A percentile compares a stretch with the other conserved stretches of the same genome.
Conservation (phyloP, 2,797 vertebrate species). For the Steatocranus sp. region DNA sequence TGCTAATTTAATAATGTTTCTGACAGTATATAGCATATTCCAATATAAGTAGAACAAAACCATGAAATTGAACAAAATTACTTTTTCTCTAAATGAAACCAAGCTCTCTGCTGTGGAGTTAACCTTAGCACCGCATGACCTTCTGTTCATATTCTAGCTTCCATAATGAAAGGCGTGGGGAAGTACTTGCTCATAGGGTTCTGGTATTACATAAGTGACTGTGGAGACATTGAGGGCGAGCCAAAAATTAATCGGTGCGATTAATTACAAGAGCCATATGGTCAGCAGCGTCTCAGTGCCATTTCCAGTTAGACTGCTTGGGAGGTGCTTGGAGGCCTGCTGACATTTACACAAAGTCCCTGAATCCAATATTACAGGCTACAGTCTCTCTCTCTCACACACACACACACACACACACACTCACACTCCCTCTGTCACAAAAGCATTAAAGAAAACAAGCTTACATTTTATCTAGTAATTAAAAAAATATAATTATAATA, state of each 20-base stretch:
- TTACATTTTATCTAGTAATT: not conserved
- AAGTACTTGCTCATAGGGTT: conserved; percentile 44
- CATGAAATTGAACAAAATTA: conserved; percentile 5
- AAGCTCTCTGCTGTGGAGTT: conserved; percentile 4
- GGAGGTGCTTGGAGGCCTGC: conserved; percentile 72
- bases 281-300: conserved; percentile 72
- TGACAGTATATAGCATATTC: not conserved
- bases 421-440: not conserved
- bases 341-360: conserved; percentile 76
- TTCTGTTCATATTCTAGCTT: conserved; percentile 16
- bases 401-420: not conserved
- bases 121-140: conserved; percentile 25
- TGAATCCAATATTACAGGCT: conserved; percentile 36
- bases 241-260: conserved; percentile 76
- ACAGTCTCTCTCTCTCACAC: not conserved
- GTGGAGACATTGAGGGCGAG: conserved; percentile 62
- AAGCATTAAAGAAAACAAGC: not conserved
- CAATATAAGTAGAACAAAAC: not conserved
- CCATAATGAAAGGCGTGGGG: conserved; percentile 14
- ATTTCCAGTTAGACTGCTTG: conserved; percentile 71
- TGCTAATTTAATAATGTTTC: not conserved
- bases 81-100: conserved; percentile 11
- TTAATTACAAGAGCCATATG: conserved; percentile 82
- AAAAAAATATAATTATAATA: not conserved
- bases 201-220: conserved; percentile 65